phyloP scores from a whole-genome alignment of 2,797 vertebrate genomes.

The Hippocampus kuda region DNA sequence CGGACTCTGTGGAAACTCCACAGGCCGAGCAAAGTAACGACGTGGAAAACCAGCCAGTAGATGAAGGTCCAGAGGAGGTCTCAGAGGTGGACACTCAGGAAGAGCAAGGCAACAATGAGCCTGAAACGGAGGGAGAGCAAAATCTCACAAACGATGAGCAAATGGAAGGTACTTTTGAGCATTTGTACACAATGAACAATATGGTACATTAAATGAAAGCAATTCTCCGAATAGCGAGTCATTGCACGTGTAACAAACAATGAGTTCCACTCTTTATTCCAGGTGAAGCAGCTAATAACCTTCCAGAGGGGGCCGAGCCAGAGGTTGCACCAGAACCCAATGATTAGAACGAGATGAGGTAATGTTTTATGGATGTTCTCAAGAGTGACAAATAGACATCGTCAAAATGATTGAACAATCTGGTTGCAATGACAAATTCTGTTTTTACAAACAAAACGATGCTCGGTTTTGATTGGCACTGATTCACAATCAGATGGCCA shows the following conservation, averaged over 20 bases:
- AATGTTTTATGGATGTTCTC: background rate
- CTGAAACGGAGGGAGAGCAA: slow-evolving; percentile 11
- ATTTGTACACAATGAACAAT: background rate
- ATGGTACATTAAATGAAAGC: background rate
- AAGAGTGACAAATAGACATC: background rate
- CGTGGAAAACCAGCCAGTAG: slow-evolving; percentile 22
- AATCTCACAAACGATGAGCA: slow-evolving; percentile 18
- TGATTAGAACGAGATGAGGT: slow-evolving; percentile 4
- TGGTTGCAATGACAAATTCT: background rate
- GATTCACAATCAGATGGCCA: background rate
- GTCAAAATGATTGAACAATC: background rate
- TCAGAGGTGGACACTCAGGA: slow-evolving; percentile 12
- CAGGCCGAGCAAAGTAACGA: slow-evolving; percentile 28
- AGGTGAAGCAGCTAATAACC: background rate
- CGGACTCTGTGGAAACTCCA: slow-evolving; percentile 49
- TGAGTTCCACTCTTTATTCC: background rate
- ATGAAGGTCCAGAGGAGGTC: slow-evolving; percentile 16
- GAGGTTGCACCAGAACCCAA: slow-evolving; percentile 12
- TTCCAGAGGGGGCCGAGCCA: background rate
- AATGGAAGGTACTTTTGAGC: slow-evolving; percentile 9
- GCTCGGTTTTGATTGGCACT: background rate
- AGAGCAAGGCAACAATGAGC: slow-evolving; percentile 12
- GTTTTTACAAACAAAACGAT: background rate
- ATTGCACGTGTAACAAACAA: background rate
- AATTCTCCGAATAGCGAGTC: background rate